A percentile compares a stretch with the other conserved stretches of the same genome.
These are phyloP conservation scores for Cettia cetti DNA, from an alignment of 2,113 vertebrate genomes.

Conservation along the genomic window DNA sequence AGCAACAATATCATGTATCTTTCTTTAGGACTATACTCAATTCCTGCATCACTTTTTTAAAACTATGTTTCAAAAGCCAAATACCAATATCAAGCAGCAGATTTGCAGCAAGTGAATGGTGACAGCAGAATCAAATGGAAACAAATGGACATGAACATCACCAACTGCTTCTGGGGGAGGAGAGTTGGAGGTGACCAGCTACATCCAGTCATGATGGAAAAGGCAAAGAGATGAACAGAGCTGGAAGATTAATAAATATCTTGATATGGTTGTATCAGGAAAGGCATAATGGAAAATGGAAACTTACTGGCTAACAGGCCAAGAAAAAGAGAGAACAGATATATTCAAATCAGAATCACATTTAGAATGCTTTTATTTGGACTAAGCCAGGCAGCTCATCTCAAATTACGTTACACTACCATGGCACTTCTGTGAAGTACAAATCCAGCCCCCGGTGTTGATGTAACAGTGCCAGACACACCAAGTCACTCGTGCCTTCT, in stretches of 20 bases:
- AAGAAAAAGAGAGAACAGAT: neutral
- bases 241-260: neutral
- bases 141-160: neutral
- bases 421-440: neutral
- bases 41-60: neutral
- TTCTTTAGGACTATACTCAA: neutral
- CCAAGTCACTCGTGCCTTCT: neutral
- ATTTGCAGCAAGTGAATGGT: neutral
- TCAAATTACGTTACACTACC: neutral
- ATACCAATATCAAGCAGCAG: neutral
- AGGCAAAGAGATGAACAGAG: neutral
- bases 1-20: neutral
- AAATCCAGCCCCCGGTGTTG: neutral
- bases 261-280: neutral
- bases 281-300: neutral
- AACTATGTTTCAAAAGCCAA: neutral
- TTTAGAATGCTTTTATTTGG: neutral
- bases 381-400: neutral
- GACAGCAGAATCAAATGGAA: neutral
- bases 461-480: neutral
- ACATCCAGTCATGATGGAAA: neutral
- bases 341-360: neutral
- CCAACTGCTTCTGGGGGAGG: neutral
- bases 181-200: neutral
- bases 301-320: neutral